Percentiles rank a stretch among this genome's conserved stretches.
Evolutionary conservation across 2,888 invertebrate genomes (phyloP).

Genomic region (Copidosoma aretas): DNA sequence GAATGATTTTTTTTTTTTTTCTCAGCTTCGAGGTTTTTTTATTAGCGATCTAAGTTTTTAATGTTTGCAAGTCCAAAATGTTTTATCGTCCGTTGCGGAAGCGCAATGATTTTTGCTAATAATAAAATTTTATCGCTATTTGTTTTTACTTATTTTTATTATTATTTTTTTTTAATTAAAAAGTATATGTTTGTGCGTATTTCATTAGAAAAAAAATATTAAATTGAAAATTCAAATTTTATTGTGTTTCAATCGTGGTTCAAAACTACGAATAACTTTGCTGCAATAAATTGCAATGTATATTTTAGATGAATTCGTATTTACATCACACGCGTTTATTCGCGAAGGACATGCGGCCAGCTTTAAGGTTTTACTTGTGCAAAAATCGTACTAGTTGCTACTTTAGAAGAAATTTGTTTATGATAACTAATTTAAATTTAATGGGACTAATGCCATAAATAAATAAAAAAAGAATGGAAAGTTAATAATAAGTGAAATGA

Average conservation of each 20-base stretch:
- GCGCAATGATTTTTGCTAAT: conserved; percentile 33
- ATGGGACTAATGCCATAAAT: neutral
- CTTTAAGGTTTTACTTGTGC: conserved; percentile 32
- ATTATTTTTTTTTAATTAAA: conserved; percentile 7
- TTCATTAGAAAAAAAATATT: neutral
- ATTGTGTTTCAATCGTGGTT: neutral
- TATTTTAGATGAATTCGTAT: conserved; percentile 28
- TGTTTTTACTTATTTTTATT: too few relatives aligned
- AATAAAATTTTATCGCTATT: conserved; percentile 28
- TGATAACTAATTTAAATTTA: conserved; percentile 10
- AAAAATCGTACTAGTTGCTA: conserved; percentile 37
- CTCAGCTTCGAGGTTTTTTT: conserved; percentile 13
- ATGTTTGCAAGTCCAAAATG: too few relatives aligned
- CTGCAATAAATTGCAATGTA: conserved; percentile 23
- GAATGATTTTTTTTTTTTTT: too few relatives aligned
- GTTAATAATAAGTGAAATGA: conserved; percentile 27
- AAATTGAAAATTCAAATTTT: conserved; percentile 11
- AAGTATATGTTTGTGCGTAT: neutral
- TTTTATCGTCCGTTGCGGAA: conserved; percentile 15
- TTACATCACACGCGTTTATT: conserved; percentile 9
- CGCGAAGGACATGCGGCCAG: neutral
- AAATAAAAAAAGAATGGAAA: too few relatives aligned
- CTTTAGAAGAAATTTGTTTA: conserved; percentile 6
- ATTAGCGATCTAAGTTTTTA: conserved; percentile 13
- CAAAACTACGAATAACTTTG: neutral